Evolutionary conservation across 2,888 invertebrate genomes (phyloP).

Genomic region (Melieria crassipennis): DNA sequence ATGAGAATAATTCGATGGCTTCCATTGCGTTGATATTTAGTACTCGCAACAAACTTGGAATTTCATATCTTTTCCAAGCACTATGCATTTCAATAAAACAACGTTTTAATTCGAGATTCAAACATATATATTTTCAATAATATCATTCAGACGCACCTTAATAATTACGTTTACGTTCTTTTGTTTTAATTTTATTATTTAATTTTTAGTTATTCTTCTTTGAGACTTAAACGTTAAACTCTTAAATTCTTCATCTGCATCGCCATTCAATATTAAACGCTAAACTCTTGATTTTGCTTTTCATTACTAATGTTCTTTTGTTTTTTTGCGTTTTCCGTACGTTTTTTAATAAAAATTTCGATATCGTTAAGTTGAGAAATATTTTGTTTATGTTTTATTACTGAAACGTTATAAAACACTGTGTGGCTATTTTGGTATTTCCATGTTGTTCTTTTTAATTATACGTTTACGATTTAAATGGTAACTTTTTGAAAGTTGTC

Average conservation of each 20-base stretch:
- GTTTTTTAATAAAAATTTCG: constrained; percentile 13
- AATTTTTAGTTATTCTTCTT: background rate
- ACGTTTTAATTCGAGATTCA: constrained; percentile 8
- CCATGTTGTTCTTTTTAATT: constrained; percentile 8
- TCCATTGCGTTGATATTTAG: no score
- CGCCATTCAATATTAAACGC: constrained; percentile 12
- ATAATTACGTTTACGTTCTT: constrained; percentile 4
- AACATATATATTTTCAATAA: constrained; percentile 26
- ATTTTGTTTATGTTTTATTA: constrained; percentile 19
- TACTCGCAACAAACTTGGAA: no score
- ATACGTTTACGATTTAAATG: no score
- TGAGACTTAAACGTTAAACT: constrained; percentile 15
- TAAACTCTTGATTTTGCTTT: constrained; percentile 9
- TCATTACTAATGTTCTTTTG: background rate
- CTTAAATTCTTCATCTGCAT: constrained; percentile 12
- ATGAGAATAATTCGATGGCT: no score
- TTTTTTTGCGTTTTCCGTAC: constrained; percentile 2
- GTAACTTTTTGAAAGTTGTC: no score
- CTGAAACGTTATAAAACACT: constrained; percentile 27
- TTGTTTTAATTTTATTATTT: constrained; percentile 6
- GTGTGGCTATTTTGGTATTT: constrained; percentile 6
- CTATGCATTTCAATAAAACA: constrained; percentile 2
- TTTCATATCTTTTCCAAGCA: no score
- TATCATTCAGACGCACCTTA: constrained; percentile 31
- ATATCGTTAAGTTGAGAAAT: constrained; percentile 9